Base-by-base conservation (phyloP, 2,888 invertebrate genomes). In the Phortica okadai region DNA sequence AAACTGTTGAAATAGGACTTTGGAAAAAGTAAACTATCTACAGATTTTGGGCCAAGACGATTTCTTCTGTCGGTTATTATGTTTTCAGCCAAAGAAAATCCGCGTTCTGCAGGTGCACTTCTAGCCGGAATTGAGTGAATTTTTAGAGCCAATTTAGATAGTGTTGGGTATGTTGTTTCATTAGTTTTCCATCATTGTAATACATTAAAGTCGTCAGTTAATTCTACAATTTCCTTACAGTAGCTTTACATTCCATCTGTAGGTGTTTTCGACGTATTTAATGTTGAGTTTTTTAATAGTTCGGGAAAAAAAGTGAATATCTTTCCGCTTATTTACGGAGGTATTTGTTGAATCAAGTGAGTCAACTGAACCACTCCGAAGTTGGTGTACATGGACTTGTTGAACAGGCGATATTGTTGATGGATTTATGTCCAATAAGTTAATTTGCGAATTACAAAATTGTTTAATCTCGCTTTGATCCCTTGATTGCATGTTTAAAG, bases 81-180 rank as follows among this genome's bases (percentile, higher is more conserved):
- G 33, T 76, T 78, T 10, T 76, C 75, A 50, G 78, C 74, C 42
- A 72, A 69, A 41, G 76, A 72, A 78, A 74, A 78, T 44, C 64
- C 74, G 42, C 64, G 62, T 25, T 62, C 6, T 6, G 62, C 62
- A 62, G 62, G 25, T 62, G 62, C 25, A 62, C 25, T 62, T 2
- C 62, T 62, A 25, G 62, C 62, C 21, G 62, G 62, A 75, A 21
- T 72, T 75, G 66, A 59, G 33, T 73, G 58, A 50, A 76, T 64
- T 33, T 64, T 72, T 41, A 44, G 54, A 6, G 72, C 33, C 10
- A 73, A 33, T 11, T 66, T 72, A 10, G 70, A 70, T 21, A 70
- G 11, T 16, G 44, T 50, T 44, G 54, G 70, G 21, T 70, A 50
- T 6, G 16, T 16, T 45, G 6, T 50, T 25, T 50, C 45, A 45